Base-by-base conservation (phyloP, 2,797 vertebrate genomes). In the Helarctos malayanus region DNA sequence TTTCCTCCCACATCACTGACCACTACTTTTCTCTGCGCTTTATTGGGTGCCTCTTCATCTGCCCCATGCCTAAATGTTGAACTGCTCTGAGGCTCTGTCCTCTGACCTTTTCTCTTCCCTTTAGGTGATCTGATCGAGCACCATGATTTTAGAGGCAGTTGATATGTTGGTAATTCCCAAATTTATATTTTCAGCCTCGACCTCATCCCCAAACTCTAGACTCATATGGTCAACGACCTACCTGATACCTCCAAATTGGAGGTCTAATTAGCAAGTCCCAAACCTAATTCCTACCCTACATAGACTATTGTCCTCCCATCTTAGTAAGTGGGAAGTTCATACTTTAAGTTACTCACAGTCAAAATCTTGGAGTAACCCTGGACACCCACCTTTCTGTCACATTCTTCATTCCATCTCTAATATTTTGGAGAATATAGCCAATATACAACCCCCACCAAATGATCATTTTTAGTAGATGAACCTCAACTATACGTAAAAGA, bases 401-500 rank as follows among this genome's bases (percentile, higher is more conserved):
- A 61, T 54, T 27, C 14, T 93, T 87, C 32, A 57, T 69, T 87
- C 32, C 14, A 68, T 41, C 52, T 85, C 0, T 54, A 29, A 45
- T 12, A 84, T 76, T 85, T 91, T 94, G 52, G 38, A 80, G 5
- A 93, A 68, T 61, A 13, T 1, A 69, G 23, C 21, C 76, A 85
- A 85, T 87, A 92, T 32, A 82, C 10, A 6, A 75, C 38, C 47
- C 5, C 14, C 35, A 92, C 45, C 54, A 96, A 94, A 96, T 92
- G 32, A 90, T 54, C 23, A 85, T 73, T 96, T 96, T 88, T 21
- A 91, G 68, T 91, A 78, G 35, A 92, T 71, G 12, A 84, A 93
- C 95, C 21, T 52, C 89, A 94, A 84, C 41, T 71, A 75, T 5
- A 56, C 41, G 32, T 45, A 89, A 96, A 97, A 76, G 14, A 47